phyloP scores from a whole-genome alignment of 2,888 invertebrate genomes.

The Chloroclysta siterata region DNA sequence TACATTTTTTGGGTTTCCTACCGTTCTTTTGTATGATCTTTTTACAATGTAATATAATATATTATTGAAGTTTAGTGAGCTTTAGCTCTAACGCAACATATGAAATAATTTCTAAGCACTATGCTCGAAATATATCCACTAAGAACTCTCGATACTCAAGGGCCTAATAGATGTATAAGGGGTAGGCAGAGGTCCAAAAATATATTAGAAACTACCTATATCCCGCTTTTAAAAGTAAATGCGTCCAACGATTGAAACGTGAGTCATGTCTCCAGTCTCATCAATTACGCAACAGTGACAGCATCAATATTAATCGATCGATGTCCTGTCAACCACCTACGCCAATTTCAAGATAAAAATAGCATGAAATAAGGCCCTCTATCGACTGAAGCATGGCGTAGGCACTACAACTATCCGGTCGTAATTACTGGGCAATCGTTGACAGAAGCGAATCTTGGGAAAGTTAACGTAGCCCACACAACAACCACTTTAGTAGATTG shows the following conservation, averaged over 20 bases:
- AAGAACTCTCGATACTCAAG: too few species aligned
- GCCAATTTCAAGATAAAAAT: slow-evolving; percentile 26
- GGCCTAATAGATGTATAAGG: too few species aligned
- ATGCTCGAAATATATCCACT: too few species aligned
- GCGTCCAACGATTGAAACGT: slow-evolving; percentile 12
- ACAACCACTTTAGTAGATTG: slow-evolving; percentile 3
- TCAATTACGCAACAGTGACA: slow-evolving; percentile 33
- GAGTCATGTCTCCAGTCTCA: slow-evolving; percentile 33
- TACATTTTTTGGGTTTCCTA: too few species aligned
- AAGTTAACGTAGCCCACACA: background rate
- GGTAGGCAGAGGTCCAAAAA: too few species aligned
- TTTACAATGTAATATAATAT: too few species aligned
- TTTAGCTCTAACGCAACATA: too few species aligned
- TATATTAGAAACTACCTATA: too few species aligned
- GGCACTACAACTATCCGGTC: background rate
- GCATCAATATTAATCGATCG: slow-evolving; percentile 38
- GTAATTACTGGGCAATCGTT: too few species aligned
- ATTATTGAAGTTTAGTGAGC: too few species aligned
- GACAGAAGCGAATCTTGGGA: background rate
- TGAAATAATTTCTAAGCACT: too few species aligned
- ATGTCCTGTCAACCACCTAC: slow-evolving; percentile 28
- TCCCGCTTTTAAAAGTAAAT: slow-evolving; percentile 11
- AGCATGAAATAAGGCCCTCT: slow-evolving; percentile 11
- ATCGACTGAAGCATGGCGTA: slow-evolving; percentile 4
- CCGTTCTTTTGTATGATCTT: too few species aligned